A percentile compares a stretch with the other conserved stretches of the same genome.
phyloP scores from a whole-genome alignment of 2,113 vertebrate species.

The Cheilinus undulatus region DNA sequence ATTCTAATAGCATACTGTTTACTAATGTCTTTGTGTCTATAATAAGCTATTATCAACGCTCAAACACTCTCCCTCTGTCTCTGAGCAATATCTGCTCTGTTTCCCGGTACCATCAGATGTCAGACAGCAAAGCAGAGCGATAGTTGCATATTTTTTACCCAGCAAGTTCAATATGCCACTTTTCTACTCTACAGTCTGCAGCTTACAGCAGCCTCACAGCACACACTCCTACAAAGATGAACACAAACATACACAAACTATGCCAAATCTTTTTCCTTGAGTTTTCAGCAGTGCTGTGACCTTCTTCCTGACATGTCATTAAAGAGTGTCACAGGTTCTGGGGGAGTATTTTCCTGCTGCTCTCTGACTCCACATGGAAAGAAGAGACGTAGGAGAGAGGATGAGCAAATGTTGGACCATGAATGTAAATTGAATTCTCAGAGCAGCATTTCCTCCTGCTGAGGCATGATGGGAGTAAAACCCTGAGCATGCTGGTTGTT shows the following conservation, averaged over 20 bases:
- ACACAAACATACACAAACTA: slow-evolving; percentile 41
- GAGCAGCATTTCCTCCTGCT: slow-evolving; percentile 42
- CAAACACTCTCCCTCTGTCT: slow-evolving; percentile 54
- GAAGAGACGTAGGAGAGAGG: slow-evolving; percentile 25
- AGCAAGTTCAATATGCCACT: slow-evolving; percentile 76
- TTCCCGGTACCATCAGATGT: slow-evolving; percentile 62
- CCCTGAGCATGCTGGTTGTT: not conserved
- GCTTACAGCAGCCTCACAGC: slow-evolving; percentile 65
- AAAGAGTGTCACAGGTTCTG: slow-evolving; percentile 68
- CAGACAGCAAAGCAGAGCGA: slow-evolving; percentile 65
- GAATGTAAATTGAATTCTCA: slow-evolving; percentile 42
- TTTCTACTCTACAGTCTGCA: slow-evolving; percentile 71
- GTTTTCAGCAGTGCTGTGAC: slow-evolving; percentile 39
- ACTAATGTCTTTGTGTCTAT: slow-evolving; percentile 39
- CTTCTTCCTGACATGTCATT: slow-evolving; percentile 69
- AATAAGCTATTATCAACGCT: slow-evolving; percentile 61
- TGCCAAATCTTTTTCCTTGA: slow-evolving; percentile 25
- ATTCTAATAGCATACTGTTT: no score
- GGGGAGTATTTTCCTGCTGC: slow-evolving; percentile 60
- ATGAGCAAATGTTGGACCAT: slow-evolving; percentile 55
- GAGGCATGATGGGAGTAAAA: slow-evolving; percentile 37
- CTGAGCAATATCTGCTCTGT: slow-evolving; percentile 59
- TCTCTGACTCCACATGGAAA: slow-evolving; percentile 18
- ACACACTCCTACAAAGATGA: slow-evolving; percentile 31
- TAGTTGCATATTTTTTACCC: slow-evolving; percentile 81